Evolutionary conservation across 2,888 invertebrate genomes (phyloP).

Genomic region (Atherix ibis): DNA sequence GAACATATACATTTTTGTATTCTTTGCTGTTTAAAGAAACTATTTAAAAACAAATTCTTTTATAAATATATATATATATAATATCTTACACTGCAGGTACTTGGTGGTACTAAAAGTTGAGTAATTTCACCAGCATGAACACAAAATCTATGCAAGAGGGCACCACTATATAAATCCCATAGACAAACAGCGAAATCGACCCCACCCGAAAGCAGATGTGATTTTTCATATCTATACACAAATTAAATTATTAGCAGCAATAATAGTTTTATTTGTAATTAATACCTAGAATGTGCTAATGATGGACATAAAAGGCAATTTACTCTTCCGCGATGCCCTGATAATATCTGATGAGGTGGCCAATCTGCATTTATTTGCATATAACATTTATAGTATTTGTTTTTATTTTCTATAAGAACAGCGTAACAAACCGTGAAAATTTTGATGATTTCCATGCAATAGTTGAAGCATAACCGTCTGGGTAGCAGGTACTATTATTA

Average conservation of each 20-base stretch:
- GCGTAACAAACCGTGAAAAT: conserved; percentile 49
- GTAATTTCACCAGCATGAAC: conserved; percentile 97
- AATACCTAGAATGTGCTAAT: conserved; percentile 69
- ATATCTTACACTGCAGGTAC: conserved; percentile 60
- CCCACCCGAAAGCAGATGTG: conserved; percentile 87
- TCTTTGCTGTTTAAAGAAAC: conserved; percentile 47
- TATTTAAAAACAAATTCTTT: not conserved
- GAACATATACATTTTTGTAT: conserved; percentile 91
- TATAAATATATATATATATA: conserved; percentile 1
- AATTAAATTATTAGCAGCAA: not conserved
- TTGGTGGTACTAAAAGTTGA: conserved; percentile 86
- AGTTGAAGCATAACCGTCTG: conserved; percentile 89
- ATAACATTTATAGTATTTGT: not conserved
- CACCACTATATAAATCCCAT: conserved; percentile 88
- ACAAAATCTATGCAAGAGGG: conserved; percentile 82
- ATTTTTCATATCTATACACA: conserved; percentile 44
- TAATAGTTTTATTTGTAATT: too few species aligned
- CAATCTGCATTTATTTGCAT: conserved; percentile 43
- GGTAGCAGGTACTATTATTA: conserved; percentile 89
- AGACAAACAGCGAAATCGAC: conserved; percentile 92
- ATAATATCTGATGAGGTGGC: conserved; percentile 74
- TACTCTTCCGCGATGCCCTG: conserved; percentile 85
- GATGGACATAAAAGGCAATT: conserved; percentile 92
- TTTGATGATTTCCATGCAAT: conserved; percentile 73
- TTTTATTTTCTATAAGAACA: too few species aligned